These are phyloP conservation scores for Emydocephalus ijimae DNA, from an alignment of 2,113 vertebrate species.

Conservation along the genomic window DNA sequence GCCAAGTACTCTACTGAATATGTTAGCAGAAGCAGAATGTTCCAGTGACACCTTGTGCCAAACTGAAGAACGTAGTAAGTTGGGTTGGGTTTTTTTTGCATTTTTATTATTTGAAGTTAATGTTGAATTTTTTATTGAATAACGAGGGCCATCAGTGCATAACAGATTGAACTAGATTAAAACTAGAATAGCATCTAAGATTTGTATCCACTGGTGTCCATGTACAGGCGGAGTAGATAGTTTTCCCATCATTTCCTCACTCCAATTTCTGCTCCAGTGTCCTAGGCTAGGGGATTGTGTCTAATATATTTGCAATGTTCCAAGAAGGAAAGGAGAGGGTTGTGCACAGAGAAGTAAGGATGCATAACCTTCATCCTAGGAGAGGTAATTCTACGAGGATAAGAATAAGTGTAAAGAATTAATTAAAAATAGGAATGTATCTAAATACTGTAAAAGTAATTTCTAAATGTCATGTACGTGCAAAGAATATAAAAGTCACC, in stretches of 20 bases:
- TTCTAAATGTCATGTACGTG: not conserved
- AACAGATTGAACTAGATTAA: not conserved
- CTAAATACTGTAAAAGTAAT: not conserved
- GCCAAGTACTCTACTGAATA: slow-evolving; percentile 72
- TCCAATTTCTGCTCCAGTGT: not conserved
- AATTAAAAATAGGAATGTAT: not conserved
- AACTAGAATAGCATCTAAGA: not conserved
- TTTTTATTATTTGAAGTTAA: not conserved
- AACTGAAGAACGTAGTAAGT: slow-evolving; percentile 58
- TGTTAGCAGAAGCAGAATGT: slow-evolving; percentile 69
- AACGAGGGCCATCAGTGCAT: not conserved
- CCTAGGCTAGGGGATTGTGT: not conserved
- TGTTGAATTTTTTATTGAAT: not conserved
- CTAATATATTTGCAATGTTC: not conserved
- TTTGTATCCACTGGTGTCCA: not conserved
- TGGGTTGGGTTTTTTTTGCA: not conserved
- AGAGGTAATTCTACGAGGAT: not conserved
- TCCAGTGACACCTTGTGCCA: slow-evolving; percentile 45
- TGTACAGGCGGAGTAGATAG: not conserved
- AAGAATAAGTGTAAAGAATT: not conserved
- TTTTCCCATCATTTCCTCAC: not conserved
- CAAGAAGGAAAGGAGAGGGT: not conserved
- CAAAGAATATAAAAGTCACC: not conserved
- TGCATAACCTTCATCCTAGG: not conserved
- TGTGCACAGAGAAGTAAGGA: not conserved